Base-by-base conservation (phyloP, 2,888 invertebrate species). In the Myathropa florea region DNA sequence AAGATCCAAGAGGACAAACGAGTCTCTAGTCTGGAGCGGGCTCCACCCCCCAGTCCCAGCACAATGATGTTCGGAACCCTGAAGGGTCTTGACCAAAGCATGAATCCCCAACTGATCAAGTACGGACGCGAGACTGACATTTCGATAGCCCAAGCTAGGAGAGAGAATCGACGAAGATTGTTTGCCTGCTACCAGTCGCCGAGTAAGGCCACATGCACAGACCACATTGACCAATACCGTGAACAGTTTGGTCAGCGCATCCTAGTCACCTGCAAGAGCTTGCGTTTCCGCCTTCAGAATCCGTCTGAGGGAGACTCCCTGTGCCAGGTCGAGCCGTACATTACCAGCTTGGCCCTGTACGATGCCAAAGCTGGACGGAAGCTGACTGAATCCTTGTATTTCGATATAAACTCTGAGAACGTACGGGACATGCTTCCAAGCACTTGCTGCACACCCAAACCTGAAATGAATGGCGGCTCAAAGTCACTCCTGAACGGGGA, bases 301-400 rank as follows among this genome's bases (percentile, higher is more conserved):
- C 94, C 96, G 88, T 95, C 96, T 72, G 95, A 95, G 39, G 89
- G 89, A 78, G 96, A 96, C 89, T 94, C 95, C 71, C 91, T 96
- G 76, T 96, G 95, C 90, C 92, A 93, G 88, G 91, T 99, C 72
- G 99, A 99, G 92, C 99, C 99, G 0, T 99, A 99, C 93, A 97
- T 97, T 91, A 96, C 98, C 23, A 95, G 96, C 64, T 93, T 99
- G 89, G 96, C 97, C 77, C 93, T 99, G 57, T 99, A 97, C 92
- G 99, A 99, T 93, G 97, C 96, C 6, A 96, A 96, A 90, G 95
- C 95, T 88, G 96, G 96, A 46, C 95, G 95, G 90, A 98, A 98
- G 93, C 94, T 99, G 88, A 97, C 98, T 1, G 98, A 98, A 92
- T 98, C 97, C 93, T 98, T 98, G 93, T 96, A 97, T 92, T 97